These are phyloP conservation scores for Drosophila pandora DNA, from an alignment of 1,140 invertebrate genomes.

Conservation along the genomic window DNA sequence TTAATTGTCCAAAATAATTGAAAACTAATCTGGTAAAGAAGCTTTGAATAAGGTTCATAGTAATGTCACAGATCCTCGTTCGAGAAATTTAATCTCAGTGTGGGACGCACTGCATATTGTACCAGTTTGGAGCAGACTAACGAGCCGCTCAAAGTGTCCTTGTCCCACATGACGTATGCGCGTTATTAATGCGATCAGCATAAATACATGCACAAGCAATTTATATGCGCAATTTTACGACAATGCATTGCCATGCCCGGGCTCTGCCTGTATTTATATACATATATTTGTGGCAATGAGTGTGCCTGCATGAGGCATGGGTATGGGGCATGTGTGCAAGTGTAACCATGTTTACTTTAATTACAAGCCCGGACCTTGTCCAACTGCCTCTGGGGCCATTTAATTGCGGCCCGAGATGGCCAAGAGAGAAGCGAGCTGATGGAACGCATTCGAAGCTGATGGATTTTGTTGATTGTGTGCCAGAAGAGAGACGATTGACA, in stretches of 20 bases:
- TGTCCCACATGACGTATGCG: slow-evolving; percentile 70
- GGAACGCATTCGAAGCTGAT: slow-evolving; percentile 31
- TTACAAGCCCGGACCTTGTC: slow-evolving; percentile 50
- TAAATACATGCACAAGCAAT: slow-evolving; percentile 64
- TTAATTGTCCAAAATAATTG: neutral
- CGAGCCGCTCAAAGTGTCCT: slow-evolving; percentile 17
- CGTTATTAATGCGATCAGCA: slow-evolving; percentile 69
- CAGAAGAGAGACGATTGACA: slow-evolving; percentile 67
- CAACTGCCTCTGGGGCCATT: slow-evolving; percentile 38
- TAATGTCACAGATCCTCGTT: neutral
- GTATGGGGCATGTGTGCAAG: slow-evolving; percentile 6
- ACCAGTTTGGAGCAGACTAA: neutral
- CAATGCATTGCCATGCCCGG: slow-evolving; percentile 41
- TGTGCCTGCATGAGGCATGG: neutral
- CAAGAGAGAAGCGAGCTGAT: slow-evolving; percentile 20
- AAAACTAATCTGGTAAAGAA: neutral
- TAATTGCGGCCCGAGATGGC: slow-evolving; percentile 48
- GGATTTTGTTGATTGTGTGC: slow-evolving; percentile 74
- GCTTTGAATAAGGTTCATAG: neutral
- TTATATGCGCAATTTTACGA: slow-evolving; percentile 77
- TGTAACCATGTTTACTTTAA: slow-evolving; percentile 69
- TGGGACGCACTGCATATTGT: slow-evolving; percentile 9
- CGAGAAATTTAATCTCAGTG: slow-evolving; percentile 17
- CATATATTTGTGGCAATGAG: too few species aligned
- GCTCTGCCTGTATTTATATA: slow-evolving; percentile 9